A percentile compares a stretch with the other conserved stretches of the same genome.
Evolutionary conservation across 2,888 invertebrate genomes (phyloP).

Genomic region (Oconnorella tubifera): DNA sequence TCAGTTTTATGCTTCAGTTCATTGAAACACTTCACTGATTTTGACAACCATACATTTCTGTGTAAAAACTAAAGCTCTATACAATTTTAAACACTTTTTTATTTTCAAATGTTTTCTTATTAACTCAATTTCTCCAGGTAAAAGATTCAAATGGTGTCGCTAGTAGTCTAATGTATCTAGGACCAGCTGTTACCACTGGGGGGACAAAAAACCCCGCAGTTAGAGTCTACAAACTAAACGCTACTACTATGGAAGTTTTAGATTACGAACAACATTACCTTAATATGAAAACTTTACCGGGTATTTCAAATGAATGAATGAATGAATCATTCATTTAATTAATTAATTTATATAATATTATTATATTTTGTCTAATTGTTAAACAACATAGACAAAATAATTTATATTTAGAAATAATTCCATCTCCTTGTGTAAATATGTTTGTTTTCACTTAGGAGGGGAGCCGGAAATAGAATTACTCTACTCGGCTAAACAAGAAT

Average conservation of each 20-base stretch:
- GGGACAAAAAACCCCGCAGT: slow-evolving; percentile 16
- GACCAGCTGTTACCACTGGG: slow-evolving; percentile 11
- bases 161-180: slow-evolving; percentile 3
- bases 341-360: background rate
- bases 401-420: too few species aligned
- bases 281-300: background rate
- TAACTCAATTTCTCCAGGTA: background rate
- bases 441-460: too few species aligned
- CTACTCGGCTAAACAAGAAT: slow-evolving; percentile 8
- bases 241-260: background rate
- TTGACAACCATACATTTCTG: too few species aligned
- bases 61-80: too few species aligned
- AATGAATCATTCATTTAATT: background rate
- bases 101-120: too few species aligned
- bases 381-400: too few species aligned
- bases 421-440: too few species aligned
- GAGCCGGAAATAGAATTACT: slow-evolving; percentile 9
- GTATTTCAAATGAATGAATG: background rate
- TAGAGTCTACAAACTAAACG: slow-evolving; percentile 11
- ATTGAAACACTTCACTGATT: too few species aligned
- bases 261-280: slow-evolving; percentile 15
- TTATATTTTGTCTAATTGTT: background rate
- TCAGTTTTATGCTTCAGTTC: too few species aligned
- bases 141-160: background rate
- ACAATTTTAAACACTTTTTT: too few species aligned